A percentile compares a stretch with the other conserved stretches of the same genome.
phyloP scores from a whole-genome alignment of 2,888 invertebrate genomes.

The Agrotis exclamationis region DNA sequence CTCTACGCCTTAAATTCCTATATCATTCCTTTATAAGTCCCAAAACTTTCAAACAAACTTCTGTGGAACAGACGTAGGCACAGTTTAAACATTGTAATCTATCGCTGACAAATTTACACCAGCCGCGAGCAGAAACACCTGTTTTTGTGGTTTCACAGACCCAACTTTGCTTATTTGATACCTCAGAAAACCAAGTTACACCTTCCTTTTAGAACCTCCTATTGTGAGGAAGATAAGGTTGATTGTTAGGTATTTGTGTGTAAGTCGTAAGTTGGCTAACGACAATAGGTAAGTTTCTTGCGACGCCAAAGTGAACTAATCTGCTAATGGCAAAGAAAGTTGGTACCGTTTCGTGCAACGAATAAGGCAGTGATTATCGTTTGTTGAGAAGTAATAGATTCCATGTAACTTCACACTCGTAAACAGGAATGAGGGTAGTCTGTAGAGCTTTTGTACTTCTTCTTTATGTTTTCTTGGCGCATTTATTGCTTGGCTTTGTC shows the following conservation, averaged over 20 bases:
- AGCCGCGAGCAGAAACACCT: conserved; percentile 66
- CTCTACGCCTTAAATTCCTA: neutral
- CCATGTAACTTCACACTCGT: conserved; percentile 55
- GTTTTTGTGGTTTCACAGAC: conserved; percentile 71
- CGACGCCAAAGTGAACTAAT: conserved; percentile 79
- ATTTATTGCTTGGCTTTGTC: conserved; percentile 42
- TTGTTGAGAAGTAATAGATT: conserved; percentile 57
- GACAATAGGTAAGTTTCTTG: conserved; percentile 76
- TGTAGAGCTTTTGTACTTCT: conserved; percentile 26
- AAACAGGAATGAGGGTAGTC: conserved; percentile 47
- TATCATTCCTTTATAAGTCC: conserved; percentile 14
- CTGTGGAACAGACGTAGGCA: conserved; percentile 43
- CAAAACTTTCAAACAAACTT: conserved; percentile 43
- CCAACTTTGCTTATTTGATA: conserved; percentile 64
- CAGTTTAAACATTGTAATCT: conserved; percentile 59
- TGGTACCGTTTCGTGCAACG: conserved; percentile 67
- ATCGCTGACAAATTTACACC: conserved; percentile 61
- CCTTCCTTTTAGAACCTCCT: conserved; percentile 4
- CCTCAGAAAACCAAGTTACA: conserved; percentile 28
- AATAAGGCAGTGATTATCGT: conserved; percentile 73
- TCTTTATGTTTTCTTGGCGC: conserved; percentile 21
- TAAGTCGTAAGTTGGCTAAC: conserved; percentile 60
- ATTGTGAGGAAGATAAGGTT: conserved; percentile 41
- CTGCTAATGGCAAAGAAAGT: conserved; percentile 82
- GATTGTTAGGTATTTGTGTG: conserved; percentile 22